A percentile compares a stretch with the other conserved stretches of the same genome.
Evolutionary conservation across 2,888 invertebrate genomes (phyloP).

Genomic region (Argyresthia goedartella): DNA sequence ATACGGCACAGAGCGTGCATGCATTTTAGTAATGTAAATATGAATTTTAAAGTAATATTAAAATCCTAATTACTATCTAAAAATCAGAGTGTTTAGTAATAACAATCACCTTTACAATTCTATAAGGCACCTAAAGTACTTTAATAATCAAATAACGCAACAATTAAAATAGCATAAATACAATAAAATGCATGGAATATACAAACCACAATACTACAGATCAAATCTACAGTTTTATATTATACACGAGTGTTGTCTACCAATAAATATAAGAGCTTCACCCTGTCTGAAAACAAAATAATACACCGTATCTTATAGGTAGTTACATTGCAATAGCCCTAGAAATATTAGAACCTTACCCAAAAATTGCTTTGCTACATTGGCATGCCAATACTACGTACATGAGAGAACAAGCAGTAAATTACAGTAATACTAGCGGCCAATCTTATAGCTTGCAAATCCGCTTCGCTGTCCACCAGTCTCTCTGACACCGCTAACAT

Average conservation of each 20-base stretch:
- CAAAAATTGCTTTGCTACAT: conserved; percentile 58
- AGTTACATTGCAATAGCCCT: conserved; percentile 3
- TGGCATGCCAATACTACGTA: conserved; percentile 41
- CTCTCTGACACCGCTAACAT: neutral
- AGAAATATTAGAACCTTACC: conserved; percentile 1
- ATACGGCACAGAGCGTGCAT: conserved; percentile 62
- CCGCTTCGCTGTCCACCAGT: neutral
- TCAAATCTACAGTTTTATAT: neutral
- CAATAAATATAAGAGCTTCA: neutral
- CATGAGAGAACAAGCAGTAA: conserved; percentile 14
- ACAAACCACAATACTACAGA: neutral
- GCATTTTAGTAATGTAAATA: conserved; percentile 52
- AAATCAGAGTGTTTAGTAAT: conserved; percentile 1
- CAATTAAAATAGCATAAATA: neutral
- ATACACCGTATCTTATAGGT: conserved; percentile 5
- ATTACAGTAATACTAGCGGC: conserved; percentile 41
- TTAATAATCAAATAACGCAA: neutral
- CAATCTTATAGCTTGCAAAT: conserved; percentile 30
- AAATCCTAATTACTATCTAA: conserved; percentile 20
- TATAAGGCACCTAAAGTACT: conserved; percentile 2
- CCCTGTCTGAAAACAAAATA: conserved; percentile 7
- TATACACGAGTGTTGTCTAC: neutral
- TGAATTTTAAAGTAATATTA: conserved; percentile 8
- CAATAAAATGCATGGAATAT: conserved; percentile 46
- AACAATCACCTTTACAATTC: conserved; percentile 2